Percentiles rank a stretch among this genome's conserved stretches.
Evolutionary conservation across 2,888 invertebrate genomes (phyloP).

Genomic region (Hofmannophila pseudospretella): DNA sequence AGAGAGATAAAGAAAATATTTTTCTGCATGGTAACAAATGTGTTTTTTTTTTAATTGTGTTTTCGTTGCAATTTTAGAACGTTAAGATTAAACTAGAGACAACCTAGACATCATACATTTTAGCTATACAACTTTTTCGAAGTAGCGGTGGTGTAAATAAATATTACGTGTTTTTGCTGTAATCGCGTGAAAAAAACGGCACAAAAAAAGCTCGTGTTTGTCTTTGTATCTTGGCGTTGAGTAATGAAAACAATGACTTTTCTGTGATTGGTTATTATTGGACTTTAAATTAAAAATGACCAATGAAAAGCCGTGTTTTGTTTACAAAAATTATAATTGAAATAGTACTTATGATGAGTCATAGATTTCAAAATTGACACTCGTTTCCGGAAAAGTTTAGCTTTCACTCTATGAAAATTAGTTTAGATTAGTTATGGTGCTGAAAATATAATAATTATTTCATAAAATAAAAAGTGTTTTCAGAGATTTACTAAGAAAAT

Average conservation of each 20-base stretch:
- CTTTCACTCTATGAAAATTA: constrained; percentile 48
- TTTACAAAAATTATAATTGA: constrained; percentile 32
- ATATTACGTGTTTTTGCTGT: no score
- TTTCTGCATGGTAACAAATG: no score
- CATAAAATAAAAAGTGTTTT: not conserved
- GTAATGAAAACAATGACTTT: not conserved
- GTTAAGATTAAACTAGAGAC: no score
- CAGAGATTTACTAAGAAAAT: constrained; percentile 2
- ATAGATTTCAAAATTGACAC: constrained; percentile 68
- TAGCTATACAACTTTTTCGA: no score
- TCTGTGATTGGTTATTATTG: not conserved
- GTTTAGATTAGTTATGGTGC: constrained; percentile 48
- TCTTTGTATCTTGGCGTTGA: not conserved
- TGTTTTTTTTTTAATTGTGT: no score
- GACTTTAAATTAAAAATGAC: constrained; percentile 20
- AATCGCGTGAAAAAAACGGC: no score
- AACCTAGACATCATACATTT: no score
- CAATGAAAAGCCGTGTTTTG: constrained; percentile 1
- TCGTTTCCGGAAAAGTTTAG: constrained; percentile 71
- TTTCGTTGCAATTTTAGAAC: no score
- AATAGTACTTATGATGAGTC: constrained; percentile 61
- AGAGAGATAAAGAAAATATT: no score
- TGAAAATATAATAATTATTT: constrained; percentile 11
- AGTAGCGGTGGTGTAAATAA: no score
- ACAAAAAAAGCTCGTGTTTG: not conserved